Base-by-base conservation (phyloP, 37 sponge, comb jelly and placozoan species). In the Beroe ovata region DNA sequence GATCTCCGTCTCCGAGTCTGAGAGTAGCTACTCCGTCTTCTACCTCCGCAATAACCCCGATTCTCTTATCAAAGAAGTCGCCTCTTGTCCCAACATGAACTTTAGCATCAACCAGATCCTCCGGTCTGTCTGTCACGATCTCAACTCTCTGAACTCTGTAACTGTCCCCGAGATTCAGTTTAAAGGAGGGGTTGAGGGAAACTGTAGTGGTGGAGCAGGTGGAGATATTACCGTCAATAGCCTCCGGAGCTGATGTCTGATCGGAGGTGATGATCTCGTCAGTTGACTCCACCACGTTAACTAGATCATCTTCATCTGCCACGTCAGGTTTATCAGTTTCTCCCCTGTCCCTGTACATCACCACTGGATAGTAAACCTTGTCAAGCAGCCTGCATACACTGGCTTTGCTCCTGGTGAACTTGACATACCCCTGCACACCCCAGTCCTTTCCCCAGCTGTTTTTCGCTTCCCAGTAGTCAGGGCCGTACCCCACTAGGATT, bases 401-500 rank as follows among this genome's bases (percentile, higher is more conserved):
- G 8, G 19, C 69, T 11, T 30, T 25, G 14, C 36, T 18, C 16
- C 69, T 66, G 16, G 69, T 29, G 69, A 66, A 66, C 69, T 66
- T 66, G 35, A 32, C 69, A 16, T 19, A 66, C 35, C 69, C 69
- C 34, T 66, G 2, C 18, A 34, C 69, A 3, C 69, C 69, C 69
- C 69, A 66, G 69, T 66, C 69, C 1, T 1, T 33, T 6, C 69
- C 69, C 69, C 69, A 66, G 16, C 69, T 66, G 69, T 66, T 66
- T 18, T 66, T 66, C 2, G 30, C 69, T 30, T 66, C 69, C 69
- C 69, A 66, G 30, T 66, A 66, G 18, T 30, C 18, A 2, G 69
- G 32, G 8, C 32, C 33, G 16, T 66, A 66, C 36, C 69, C 69
- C 16, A 66, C 69, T 29, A 66, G 25, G 36, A 66, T 32, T 14